Conservation (phyloP, 64 coral and sea anemone genomes). For the Anthopleura sola region DNA sequence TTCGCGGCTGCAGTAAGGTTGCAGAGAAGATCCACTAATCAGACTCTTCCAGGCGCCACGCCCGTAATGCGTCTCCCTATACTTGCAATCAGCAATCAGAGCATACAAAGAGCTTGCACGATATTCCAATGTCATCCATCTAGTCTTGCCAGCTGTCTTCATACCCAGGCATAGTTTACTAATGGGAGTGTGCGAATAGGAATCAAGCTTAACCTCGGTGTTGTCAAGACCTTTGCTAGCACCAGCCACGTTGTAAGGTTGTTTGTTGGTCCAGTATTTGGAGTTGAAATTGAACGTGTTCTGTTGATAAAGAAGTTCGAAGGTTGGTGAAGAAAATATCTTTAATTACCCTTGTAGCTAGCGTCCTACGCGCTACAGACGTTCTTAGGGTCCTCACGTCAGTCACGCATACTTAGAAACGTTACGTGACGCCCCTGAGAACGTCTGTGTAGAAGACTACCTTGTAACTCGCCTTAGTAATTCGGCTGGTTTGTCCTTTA, state of each 20-base stretch:
- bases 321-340: too few relatives aligned
- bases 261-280: slow-evolving; percentile 25
- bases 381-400: too few relatives aligned
- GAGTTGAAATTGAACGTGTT: slow-evolving; percentile 4
- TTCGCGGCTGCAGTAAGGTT: slow-evolving; percentile 30
- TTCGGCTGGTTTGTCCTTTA: too few relatives aligned
- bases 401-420: too few relatives aligned
- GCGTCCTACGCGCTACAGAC: too few relatives aligned
- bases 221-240: background rate
- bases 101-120: slow-evolving; percentile 26
- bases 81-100: slow-evolving; percentile 43
- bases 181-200: slow-evolving; percentile 6
- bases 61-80: slow-evolving; percentile 12
- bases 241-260: slow-evolving; percentile 17
- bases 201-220: background rate
- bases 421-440: too few relatives aligned
- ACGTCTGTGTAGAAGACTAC: too few relatives aligned
- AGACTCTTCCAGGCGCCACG: slow-evolving; percentile 34
- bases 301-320: background rate
- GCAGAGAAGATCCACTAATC: slow-evolving; percentile 26
- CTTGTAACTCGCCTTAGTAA: too few relatives aligned
- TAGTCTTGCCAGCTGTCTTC: background rate
- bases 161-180: slow-evolving; percentile 4
- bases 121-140: background rate
- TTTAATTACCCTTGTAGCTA: too few relatives aligned